A percentile compares a stretch with the other conserved stretches of the same genome.
Evolutionary conservation across 2,113 vertebrate species (phyloP).

Genomic region (Pteruthius melanotis): DNA sequence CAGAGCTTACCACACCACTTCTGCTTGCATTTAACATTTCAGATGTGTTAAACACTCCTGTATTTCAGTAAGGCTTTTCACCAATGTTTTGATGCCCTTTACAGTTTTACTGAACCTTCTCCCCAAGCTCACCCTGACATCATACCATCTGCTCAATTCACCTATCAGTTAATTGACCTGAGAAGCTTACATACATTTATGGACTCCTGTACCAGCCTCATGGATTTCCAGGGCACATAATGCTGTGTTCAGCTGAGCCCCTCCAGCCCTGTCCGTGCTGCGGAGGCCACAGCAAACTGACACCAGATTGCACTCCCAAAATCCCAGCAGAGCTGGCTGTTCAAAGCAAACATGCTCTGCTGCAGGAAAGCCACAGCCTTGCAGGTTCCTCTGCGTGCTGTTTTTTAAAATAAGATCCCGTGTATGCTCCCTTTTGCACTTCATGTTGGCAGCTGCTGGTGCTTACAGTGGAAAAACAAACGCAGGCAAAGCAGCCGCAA

Average conservation of each 20-base stretch:
- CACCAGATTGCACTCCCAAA: fast-evolving
- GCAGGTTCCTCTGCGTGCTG: not conserved
- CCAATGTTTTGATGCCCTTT: not conserved
- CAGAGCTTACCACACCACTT: fast-evolving
- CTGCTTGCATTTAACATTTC: not conserved
- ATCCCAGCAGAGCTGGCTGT: not conserved
- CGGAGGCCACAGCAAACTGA: not conserved
- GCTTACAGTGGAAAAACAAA: not conserved
- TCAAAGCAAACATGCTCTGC: not conserved
- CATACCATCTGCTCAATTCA: not conserved
- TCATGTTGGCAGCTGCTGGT: not conserved
- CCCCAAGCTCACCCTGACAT: not conserved
- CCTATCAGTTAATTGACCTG: not conserved
- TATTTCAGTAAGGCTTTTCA: not conserved
- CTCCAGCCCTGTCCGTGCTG: not conserved
- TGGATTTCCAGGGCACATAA: not conserved
- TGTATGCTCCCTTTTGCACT: not conserved
- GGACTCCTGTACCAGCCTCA: not conserved
- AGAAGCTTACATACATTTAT: not conserved
- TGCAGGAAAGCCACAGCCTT: not conserved
- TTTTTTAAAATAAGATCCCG: not conserved
- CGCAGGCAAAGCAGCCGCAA: not conserved
- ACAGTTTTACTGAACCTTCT: not conserved
- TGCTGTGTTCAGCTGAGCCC: not conserved
- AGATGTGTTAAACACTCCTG: not conserved